These are phyloP conservation scores for Poeciliopsis presidionis DNA, from an alignment of 2,797 vertebrate genomes.

Conservation along the genomic window DNA sequence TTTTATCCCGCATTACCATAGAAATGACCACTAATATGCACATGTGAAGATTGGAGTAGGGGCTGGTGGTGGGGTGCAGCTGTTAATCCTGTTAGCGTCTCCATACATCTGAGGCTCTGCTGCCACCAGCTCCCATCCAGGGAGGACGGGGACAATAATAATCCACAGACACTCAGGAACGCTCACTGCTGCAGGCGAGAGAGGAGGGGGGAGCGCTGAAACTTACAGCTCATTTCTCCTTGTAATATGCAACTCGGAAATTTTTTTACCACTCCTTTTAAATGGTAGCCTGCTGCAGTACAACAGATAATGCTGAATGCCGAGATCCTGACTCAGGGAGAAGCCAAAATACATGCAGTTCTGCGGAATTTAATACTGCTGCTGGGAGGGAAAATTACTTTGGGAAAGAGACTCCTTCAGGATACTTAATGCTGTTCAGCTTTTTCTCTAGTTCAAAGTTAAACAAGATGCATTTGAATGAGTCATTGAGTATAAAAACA, in stretches of 20 bases:
- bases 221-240: conserved; percentile 49
- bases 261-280: conserved; percentile 40
- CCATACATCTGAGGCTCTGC: conserved; percentile 49
- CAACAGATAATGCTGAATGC: conserved; percentile 49
- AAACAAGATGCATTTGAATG: conserved; percentile 16
- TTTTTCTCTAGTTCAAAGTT: conserved; percentile 14
- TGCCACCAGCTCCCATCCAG: conserved; percentile 54
- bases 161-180: conserved; percentile 59
- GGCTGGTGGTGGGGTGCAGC: conserved; percentile 53
- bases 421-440: conserved; percentile 16
- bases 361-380: conserved; percentile 41
- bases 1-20: conserved; percentile 77
- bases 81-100: conserved; percentile 78
- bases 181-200: conserved; percentile 51
- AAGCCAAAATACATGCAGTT: conserved; percentile 30
- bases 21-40: conserved; percentile 74
- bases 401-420: conserved; percentile 28
- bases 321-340: conserved; percentile 39
- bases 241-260: conserved; percentile 56
- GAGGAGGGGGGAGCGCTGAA: conserved; percentile 8
- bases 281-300: conserved; percentile 18
- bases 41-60: conserved; percentile 59
- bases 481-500: conserved; percentile 1
- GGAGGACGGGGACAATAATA: conserved; percentile 60
- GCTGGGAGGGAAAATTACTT: conserved; percentile 13